Base-by-base conservation (phyloP, 2,888 invertebrate genomes). In the Rhabditophanes sp. region DNA sequence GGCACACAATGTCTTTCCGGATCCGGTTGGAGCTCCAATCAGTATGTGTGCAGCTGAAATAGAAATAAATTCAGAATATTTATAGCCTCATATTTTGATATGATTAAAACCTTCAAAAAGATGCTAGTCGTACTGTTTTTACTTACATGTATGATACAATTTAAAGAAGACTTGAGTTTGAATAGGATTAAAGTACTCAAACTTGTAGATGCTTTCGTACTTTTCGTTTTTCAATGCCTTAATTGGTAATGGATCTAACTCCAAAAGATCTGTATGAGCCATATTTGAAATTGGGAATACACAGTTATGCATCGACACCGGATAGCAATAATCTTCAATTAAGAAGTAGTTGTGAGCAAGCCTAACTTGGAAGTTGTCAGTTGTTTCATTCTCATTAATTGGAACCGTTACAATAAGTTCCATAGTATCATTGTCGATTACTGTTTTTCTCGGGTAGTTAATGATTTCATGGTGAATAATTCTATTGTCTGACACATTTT, bases 1-100 rank as follows among this genome's bases (percentile, higher is more conserved):
- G 0, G 96, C 93, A 1, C 82, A 87, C 28, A 93, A 82, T 0
- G 96, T 99, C 73, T 99, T 99, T 22, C 96, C 96, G 0, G 88
- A 88, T 1, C 85, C 85, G 0, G 88, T 90, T 0, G 88, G 88
- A 0, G 93, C 93, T 0, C 88, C 88, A 4, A 96, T 71, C 16
- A 99, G 69, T 5, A 87, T 80, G 65, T 93, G 93, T 50, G 77
- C 50, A 58, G 0, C 84, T 85, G 64, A 93, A 81, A 68, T 87
- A 96, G 4, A 96, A 71, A 28, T 82, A 80, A 67, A 90, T 85
- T 67, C 96, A 99, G 44, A 96, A 79, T 30, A 31, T 29, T 17
- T 12, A 11, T 3, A 2, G 22, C 2, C 12, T 11, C 7, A 7
- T 16, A 8, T 8, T 6, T 30, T 16, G 20, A 11, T n/a, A 7